Evolutionary conservation across 2,888 invertebrate genomes (phyloP), one percentile per base, ranked within the genome.

Genomic region (Lymantria monacha): DNA sequence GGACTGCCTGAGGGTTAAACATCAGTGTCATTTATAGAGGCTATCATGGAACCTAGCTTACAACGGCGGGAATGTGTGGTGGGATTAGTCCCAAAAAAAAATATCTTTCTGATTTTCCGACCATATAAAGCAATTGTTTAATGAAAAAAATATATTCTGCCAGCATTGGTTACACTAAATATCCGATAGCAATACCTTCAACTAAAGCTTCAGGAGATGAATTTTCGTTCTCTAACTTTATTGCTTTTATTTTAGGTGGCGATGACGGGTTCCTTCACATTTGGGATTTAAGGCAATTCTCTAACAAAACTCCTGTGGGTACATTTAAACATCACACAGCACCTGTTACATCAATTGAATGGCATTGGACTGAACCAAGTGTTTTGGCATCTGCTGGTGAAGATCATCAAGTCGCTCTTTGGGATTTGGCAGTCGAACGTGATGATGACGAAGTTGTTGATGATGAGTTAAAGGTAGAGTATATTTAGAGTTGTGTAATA

Each of bases 261-360:
- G 99, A 99, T 85, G 99, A 99, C 88, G 98, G 98, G 3, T 93
- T 95, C 49, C 87, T 99, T 31, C 96, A 97, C 78, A 94, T 99
- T 48, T 99, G 99, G 99, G 99, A 99, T 82, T 92, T 99, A 54
- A 92, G 99, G 51, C 95, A 96, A 66, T 96, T 98, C 68, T 93
- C 95, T 62, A 93, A 92, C 30, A 92, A 95, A 86, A 94, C 93
- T 44, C 95, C 98, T 7, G 95, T 98, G 3, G 99, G 98, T 0
- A 95, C 95, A 33, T 98, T 99, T 81, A 98, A 98, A 81, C 98
- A 99, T 79, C 99, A 99, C 83, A 95, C 95, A 3, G 95, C 94
- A 42, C 97, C 98, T 1, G 94, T 99, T 49, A 99, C 98, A 0
- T 98, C 98, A 0, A 95, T 99, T 7, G 98, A 99, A 83, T 99